A percentile compares a stretch with the other conserved stretches of the same genome.
Conservation (phyloP, 2,888 invertebrate genomes). For the Patella caerulea region DNA sequence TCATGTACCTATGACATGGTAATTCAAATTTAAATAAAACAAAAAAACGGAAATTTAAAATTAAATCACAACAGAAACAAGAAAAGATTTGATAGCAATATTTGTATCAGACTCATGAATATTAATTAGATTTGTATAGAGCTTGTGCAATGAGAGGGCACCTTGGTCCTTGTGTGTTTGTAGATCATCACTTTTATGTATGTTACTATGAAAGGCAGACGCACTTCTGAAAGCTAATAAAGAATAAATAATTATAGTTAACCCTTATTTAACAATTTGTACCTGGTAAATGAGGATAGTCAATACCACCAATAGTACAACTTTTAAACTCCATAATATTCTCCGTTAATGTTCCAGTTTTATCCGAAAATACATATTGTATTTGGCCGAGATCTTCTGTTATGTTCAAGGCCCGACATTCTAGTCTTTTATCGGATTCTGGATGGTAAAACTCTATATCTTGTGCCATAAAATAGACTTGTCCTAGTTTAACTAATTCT, state of each 20-base stretch:
- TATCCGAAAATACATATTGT: constrained; percentile 95
- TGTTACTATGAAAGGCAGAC: too few relatives aligned
- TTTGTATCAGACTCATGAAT: too few relatives aligned
- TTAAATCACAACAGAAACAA: too few relatives aligned
- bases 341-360: constrained; percentile 97
- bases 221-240: too few relatives aligned
- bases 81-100: too few relatives aligned
- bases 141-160: background rate
- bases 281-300: constrained; percentile 76
- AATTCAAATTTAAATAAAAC: too few relatives aligned
- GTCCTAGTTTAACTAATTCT: constrained; percentile 94
- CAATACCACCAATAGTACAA: constrained; percentile 89
- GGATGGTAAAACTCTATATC: constrained; percentile 90
- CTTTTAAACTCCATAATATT: constrained; percentile 96
- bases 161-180: too few relatives aligned
- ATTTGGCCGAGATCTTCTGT: constrained; percentile 95
- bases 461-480: constrained; percentile 94
- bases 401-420: constrained; percentile 95
- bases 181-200: too few relatives aligned
- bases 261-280: background rate
- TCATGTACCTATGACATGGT: too few relatives aligned
- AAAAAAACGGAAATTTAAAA: too few relatives aligned
- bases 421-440: constrained; percentile 84
- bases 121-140: too few relatives aligned
- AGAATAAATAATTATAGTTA: too few relatives aligned